These are phyloP conservation scores for Harmothoe impar DNA, from an alignment of 2,888 invertebrate genomes.

Conservation along the genomic window DNA sequence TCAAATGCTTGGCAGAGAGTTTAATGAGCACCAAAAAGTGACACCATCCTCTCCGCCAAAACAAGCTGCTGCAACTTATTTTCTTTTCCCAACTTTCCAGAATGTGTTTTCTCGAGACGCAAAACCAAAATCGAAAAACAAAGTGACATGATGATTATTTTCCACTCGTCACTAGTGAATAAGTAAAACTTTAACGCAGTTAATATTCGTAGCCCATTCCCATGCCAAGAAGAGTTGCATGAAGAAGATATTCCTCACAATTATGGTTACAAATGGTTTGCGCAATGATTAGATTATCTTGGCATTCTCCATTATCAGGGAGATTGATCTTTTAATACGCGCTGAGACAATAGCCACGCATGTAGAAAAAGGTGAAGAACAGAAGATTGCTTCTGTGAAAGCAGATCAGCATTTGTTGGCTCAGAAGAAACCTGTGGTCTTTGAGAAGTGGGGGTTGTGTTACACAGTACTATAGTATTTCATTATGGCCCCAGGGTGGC, in stretches of 20 bases:
- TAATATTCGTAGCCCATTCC: background rate
- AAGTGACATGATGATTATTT: background rate
- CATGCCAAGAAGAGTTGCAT: background rate
- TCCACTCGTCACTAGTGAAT: background rate
- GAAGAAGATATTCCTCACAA: background rate
- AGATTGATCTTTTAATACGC: background rate
- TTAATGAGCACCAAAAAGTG: constrained; percentile 11
- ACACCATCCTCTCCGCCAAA: background rate
- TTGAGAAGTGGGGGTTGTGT: background rate
- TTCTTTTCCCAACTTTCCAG: background rate
- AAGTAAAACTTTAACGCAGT: background rate
- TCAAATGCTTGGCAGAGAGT: background rate
- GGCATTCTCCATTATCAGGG: background rate
- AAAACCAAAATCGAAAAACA: background rate
- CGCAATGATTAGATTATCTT: too few relatives aligned
- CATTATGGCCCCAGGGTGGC: background rate
- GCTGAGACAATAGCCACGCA: background rate
- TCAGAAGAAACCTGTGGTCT: background rate
- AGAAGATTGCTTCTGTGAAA: background rate
- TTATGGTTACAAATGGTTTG: too few relatives aligned
- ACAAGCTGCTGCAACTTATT: background rate
- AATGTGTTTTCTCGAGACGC: background rate
- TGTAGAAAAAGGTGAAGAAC: background rate
- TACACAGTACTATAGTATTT: background rate
- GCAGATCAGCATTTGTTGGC: background rate